These are phyloP conservation scores for Etia nguti DNA, from an alignment of 2,113 vertebrate species.

Conservation along the genomic window DNA sequence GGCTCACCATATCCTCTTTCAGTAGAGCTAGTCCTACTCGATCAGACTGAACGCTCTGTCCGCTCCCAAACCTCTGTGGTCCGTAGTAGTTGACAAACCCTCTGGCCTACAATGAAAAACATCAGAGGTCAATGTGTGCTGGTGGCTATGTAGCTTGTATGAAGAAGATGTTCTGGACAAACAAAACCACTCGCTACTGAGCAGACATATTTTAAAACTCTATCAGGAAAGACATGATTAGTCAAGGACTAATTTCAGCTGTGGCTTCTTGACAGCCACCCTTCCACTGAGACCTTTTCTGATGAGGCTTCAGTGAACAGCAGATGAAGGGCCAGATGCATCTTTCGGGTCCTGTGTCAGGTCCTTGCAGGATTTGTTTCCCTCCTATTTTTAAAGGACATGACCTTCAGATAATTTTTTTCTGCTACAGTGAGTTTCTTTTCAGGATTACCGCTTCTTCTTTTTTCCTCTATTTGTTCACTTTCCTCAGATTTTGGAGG, in stretches of 20 bases:
- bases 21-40: conserved; percentile 74
- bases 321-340: neutral
- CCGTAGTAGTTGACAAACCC: conserved; percentile 72
- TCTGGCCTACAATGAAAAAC: conserved; percentile 23
- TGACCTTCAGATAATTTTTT: neutral
- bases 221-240: neutral
- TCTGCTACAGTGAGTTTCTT: neutral
- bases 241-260: neutral
- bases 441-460: neutral
- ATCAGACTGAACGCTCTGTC: conserved; percentile 77
- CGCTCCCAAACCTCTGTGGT: conserved; percentile 77
- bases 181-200: neutral
- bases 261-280: neutral
- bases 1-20: conserved; percentile 61
- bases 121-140: neutral
- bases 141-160: neutral
- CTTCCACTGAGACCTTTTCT: neutral
- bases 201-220: neutral
- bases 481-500: neutral
- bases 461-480: neutral
- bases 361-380: accelerated
- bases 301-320: neutral
- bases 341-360: neutral
- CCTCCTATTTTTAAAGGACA: neutral
- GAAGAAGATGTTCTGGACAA: neutral